Evolutionary conservation across 2,888 invertebrate genomes (phyloP).

Genomic region (Opisthograptis luteolata): DNA sequence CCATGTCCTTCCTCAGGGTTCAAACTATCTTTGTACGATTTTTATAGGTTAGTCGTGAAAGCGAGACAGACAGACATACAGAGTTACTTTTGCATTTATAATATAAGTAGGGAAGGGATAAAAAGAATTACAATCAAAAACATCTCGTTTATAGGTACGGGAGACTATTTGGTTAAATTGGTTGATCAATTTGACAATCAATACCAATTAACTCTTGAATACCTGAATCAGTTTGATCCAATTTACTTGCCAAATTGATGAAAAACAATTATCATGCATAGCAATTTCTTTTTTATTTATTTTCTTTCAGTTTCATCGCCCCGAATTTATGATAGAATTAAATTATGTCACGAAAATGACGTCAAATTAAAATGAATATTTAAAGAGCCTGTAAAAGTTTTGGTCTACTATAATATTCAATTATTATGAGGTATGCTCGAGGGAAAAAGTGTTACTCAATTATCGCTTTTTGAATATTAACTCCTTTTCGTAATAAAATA

Average conservation of each 20-base stretch:
- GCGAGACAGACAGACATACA: too few species aligned
- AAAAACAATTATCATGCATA: background rate
- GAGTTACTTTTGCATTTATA: too few species aligned
- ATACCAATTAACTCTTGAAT: background rate
- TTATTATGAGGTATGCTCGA: conserved; percentile 19
- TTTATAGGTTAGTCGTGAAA: too few species aligned
- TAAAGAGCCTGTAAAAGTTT: conserved; percentile 27
- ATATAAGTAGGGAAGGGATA: too few species aligned
- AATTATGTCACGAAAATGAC: conserved; percentile 18
- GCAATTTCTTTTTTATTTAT: conserved; percentile 1
- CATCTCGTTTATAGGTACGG: background rate
- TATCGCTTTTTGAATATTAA: conserved; percentile 7
- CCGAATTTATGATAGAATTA: conserved; percentile 19
- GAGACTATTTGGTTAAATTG: conserved; percentile 2
- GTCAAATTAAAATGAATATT: conserved; percentile 32
- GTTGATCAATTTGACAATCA: background rate
- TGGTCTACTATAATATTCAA: conserved; percentile 30
- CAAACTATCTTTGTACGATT: too few species aligned
- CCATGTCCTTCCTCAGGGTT: too few species aligned
- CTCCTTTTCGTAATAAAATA: conserved; percentile 3
- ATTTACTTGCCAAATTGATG: conserved; percentile 11
- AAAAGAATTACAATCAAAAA: too few species aligned
- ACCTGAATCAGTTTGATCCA: background rate
- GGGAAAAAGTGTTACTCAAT: conserved; percentile 11
- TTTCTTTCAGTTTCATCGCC: background rate